Conservation (phyloP, 1,140 invertebrate genomes). For the Leptinotarsa undecemlineata region DNA sequence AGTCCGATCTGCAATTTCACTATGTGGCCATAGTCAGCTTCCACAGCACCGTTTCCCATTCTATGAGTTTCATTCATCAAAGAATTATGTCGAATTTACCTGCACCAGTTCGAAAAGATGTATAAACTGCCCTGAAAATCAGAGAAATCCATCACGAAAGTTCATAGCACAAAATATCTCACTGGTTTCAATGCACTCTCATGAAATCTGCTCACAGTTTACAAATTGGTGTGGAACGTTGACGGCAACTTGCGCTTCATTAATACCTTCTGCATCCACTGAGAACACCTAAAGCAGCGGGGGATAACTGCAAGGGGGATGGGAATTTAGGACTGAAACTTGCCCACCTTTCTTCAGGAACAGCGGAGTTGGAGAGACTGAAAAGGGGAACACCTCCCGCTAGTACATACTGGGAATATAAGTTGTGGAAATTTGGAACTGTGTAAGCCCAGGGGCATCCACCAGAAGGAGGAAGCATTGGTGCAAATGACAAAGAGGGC, state of each 20-base stretch:
- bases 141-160: too few species aligned
- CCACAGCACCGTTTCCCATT: too few species aligned
- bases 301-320: slow-evolving; percentile 33
- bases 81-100: too few species aligned
- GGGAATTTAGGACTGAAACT: slow-evolving; percentile 44
- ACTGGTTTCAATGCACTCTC: too few species aligned
- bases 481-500: slow-evolving; percentile 61
- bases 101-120: too few species aligned
- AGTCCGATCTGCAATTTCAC: too few species aligned
- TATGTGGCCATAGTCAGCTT: too few species aligned
- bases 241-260: slow-evolving; percentile 6
- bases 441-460: slow-evolving; percentile 59
- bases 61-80: too few species aligned
- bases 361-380: not conserved
- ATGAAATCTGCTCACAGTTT: too few species aligned
- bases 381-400: slow-evolving; percentile 51
- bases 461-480: slow-evolving; percentile 63
- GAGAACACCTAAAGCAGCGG: slow-evolving; percentile 39
- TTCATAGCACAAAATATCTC: too few species aligned
- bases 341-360: slow-evolving; percentile 41
- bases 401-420: slow-evolving; percentile 67
- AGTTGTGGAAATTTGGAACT: slow-evolving; percentile 67
- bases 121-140: too few species aligned
- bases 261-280: slow-evolving; percentile 42
- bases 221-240: too few species aligned